phyloP scores from a whole-genome alignment of 2,113 vertebrate species.

The Erythrocebus patas region DNA sequence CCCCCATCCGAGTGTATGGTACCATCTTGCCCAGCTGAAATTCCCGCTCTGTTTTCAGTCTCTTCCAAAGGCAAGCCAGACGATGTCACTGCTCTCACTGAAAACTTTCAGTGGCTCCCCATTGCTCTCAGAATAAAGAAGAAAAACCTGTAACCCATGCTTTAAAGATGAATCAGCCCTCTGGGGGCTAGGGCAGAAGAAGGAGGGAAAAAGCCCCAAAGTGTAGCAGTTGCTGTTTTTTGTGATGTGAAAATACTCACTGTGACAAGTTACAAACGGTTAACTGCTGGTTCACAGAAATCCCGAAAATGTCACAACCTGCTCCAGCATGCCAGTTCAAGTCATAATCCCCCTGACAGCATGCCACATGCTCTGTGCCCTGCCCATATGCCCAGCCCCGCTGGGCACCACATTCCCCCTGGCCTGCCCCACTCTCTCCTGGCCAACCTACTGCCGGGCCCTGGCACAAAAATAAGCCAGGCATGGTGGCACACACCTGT shows the following conservation, averaged over 20 bases:
- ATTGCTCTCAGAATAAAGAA: background rate
- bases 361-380: background rate
- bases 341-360: rapidly evolving
- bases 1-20: rapidly evolving
- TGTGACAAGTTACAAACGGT: background rate
- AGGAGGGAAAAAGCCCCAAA: background rate
- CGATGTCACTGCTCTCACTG: background rate
- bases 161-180: background rate
- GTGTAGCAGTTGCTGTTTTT: background rate
- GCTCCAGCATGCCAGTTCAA: background rate
- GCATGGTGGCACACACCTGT: too few relatives aligned
- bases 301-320: background rate
- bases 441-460: background rate
- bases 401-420: background rate
- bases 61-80: background rate
- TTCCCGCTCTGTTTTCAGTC: background rate
- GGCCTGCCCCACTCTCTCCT: background rate
- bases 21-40: rapidly evolving
- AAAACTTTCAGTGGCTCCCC: background rate
- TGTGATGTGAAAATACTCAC: background rate
- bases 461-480: background rate
- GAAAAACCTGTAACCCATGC: background rate
- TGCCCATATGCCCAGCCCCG: too few relatives aligned
- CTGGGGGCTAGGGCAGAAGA: background rate
- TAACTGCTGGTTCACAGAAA: background rate